phyloP scores from a whole-genome alignment of 1,140 invertebrate genomes.

The Trypoxylus dichotomus region DNA sequence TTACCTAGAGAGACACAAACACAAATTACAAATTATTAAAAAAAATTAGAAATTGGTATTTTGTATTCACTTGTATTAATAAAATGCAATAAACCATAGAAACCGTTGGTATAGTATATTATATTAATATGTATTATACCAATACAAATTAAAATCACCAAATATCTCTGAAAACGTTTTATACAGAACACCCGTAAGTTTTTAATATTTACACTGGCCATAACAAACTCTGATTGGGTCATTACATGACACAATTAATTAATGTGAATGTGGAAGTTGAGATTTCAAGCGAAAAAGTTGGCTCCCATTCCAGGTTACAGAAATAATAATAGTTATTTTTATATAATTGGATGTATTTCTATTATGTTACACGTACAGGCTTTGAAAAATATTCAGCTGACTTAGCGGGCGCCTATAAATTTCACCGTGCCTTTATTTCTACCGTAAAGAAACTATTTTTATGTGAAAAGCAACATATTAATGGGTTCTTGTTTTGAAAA shows the following conservation, averaged over 20 bases:
- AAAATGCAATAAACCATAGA: too few species aligned
- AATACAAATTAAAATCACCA: not conserved
- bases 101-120: too few species aligned
- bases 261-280: not conserved
- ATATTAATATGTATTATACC: not conserved
- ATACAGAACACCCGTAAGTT: not conserved
- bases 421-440: not conserved
- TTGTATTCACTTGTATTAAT: too few species aligned
- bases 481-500: not conserved
- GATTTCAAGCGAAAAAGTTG: not conserved
- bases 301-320: not conserved
- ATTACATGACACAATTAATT: not conserved
- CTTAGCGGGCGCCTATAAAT: not conserved
- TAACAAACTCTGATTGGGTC: not conserved
- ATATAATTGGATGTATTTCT: slow-evolving; percentile 8
- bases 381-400: not conserved
- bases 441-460: slow-evolving; percentile 21
- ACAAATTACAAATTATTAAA: too few species aligned
- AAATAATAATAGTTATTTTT: slow-evolving; percentile 11
- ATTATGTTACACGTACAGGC: not conserved
- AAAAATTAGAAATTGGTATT: too few species aligned
- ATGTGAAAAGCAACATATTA: slow-evolving; percentile 1
- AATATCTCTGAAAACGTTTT: not conserved
- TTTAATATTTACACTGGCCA: not conserved
- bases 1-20: too few species aligned